Base-by-base conservation (phyloP, 2,797 vertebrate genomes). In the Alouatta caraya region DNA sequence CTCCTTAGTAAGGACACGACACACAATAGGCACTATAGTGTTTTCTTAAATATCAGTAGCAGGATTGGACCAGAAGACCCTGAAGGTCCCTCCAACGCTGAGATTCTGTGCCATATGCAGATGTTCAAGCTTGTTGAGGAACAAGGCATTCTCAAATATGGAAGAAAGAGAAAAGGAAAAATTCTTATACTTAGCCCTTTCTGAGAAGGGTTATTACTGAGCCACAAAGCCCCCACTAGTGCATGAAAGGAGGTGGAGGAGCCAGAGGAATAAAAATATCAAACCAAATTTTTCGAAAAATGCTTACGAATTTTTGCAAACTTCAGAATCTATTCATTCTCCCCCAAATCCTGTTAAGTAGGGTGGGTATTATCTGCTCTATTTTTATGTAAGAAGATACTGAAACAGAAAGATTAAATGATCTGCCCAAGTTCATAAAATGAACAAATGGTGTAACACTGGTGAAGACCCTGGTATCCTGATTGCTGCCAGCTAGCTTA, bases 121-220 rank as follows among this genome's bases (percentile, higher is more conserved):
- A 78, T 85, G n/a, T 42, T 87, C 64, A 83, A 94, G 78, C 78
- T 52, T 76, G 28, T 81, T 17, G 13, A 37, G 42, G 37, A 94
- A 37, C 42, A 90, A 93, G 70, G 37, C 44, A 80, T 92, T 97
- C 44, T 89, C 82, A 89, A 46, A 64, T 94, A 82, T 55, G 28
- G 85, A 93, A 97, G 87, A 91, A 95, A 97, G 50, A 83, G n/a
- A 52, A 96, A 92, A 44, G 46, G 39, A 94, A 70, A 19, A 93
- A 73, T 30, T 81, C 10, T 85, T 90, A 84, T 76, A 37, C 44
- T 91, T 13, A 24, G 39, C 2, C 48, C 84, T 96, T 95, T 82
- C 46, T 83, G 84, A 96, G 59, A 95, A 90, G 59, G 48, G 42
- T 92, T 87, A 93, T 78, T 67, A 82, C 13, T 21, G 39, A 84